A percentile compares a stretch with the other conserved stretches of the same genome.
These are phyloP conservation scores for Coccyzus lansbergi DNA, from an alignment of 2,797 vertebrate genomes.

Conservation along the genomic window DNA sequence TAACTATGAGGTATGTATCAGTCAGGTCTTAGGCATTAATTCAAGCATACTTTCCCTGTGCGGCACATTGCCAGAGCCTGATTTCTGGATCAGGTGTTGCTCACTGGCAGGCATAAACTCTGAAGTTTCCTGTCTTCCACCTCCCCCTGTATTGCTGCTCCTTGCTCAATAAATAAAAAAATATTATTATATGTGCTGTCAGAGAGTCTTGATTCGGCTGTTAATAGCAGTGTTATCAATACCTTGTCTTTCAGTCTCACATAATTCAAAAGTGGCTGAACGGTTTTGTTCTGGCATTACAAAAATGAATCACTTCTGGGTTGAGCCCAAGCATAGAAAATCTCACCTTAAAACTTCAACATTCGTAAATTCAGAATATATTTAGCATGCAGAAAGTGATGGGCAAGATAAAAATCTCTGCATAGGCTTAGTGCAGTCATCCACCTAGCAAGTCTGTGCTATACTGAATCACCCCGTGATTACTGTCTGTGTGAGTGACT, in stretches of 20 bases:
- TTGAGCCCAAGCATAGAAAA: conserved; percentile 48
- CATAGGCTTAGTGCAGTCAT: conserved; percentile 29
- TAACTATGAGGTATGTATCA: conserved; percentile 76
- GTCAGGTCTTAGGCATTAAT: conserved; percentile 70
- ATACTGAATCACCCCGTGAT: conserved; percentile 21
- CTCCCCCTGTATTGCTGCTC: background rate
- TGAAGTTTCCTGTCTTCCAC: background rate
- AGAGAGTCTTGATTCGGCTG: conserved; percentile 35
- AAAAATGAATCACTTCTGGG: conserved; percentile 27
- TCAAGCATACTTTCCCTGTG: conserved; percentile 53
- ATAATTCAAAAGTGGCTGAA: conserved; percentile 34
- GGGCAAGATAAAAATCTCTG: conserved; percentile 39
- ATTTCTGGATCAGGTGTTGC: conserved; percentile 39
- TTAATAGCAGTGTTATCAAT: conserved; percentile 64
- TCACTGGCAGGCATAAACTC: background rate
- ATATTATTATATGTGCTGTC: conserved; percentile 15
- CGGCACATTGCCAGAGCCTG: conserved; percentile 5
- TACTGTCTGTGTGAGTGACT: conserved; percentile 31
- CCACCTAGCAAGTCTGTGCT: background rate
- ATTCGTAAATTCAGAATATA: conserved; percentile 11
- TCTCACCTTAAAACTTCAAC: conserved; percentile 48
- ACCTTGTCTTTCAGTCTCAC: conserved; percentile 28
- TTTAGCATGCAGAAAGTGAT: conserved; percentile 12
- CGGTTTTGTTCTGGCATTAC: conserved; percentile 10
- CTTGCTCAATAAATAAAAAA: conserved; percentile 40